Evolutionary conservation across 2,797 vertebrate genomes (phyloP), one percentile per base, ranked within the genome.

Genomic region (Typhlichthys eigenmanni): DNA sequence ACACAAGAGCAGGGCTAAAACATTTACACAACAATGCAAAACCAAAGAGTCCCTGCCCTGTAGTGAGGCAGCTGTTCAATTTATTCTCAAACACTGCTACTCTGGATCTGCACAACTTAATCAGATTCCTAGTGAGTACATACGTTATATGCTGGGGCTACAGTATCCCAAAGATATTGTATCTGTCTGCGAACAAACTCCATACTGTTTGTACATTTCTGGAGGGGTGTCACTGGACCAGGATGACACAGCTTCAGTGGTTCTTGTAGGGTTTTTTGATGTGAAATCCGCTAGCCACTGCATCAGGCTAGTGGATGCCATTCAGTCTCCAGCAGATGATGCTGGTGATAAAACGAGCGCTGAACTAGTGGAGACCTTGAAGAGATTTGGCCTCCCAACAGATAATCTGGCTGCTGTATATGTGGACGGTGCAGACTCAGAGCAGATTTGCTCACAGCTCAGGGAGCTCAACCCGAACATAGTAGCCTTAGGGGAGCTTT

Each of bases 161-260:
- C 60, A 75, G 13, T 90, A 92, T 69, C 88, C 87, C 46, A 62
- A 78, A 47, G 77, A 91, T 60, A 79, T 92, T 4, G 47, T 29
- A 29, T 78, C 86, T 5, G 57, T 74, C 29, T 91, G 90, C 62
- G 79, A 75, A n/a, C 64, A 82, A 48, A 88, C 85, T 13, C 91
- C 92, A 0, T 94, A 91, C 78, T 90, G 90, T 58, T 50, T 92
- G 2, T 94, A 93, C 71, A 13, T 92, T n/a, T 92, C 90, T 51
- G 83, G 72, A 55, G 81, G 84, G 4, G 69, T 86, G 43, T 19
- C 71, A 0, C 73, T 88, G 13, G 80, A 60, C 53, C 59, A 78
- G 14, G 78, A 67, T 0, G 76, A 77, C 51, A 45, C 17, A 0
- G 62, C 74, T 43, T 83, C 79, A 43, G 87, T 91, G 46, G 56